A percentile compares a stretch with the other conserved stretches of the same genome.
Conservation (phyloP, 2,797 vertebrate genomes). For the Trachops cirrhosus region DNA sequence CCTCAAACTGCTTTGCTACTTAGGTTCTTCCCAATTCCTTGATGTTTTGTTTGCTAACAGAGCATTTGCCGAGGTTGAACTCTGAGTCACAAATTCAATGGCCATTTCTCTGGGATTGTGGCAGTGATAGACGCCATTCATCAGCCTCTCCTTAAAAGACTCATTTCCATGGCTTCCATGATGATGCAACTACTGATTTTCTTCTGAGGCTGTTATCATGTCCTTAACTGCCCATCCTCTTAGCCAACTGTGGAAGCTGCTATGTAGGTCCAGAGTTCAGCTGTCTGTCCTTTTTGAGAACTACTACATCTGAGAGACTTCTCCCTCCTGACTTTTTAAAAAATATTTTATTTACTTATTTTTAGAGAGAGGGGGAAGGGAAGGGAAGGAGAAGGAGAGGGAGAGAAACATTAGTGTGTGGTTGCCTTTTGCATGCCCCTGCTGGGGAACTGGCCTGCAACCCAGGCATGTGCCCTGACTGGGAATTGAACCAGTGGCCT, state of each 20-base stretch:
- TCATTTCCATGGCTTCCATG: background rate
- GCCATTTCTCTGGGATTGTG: background rate
- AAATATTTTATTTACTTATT: no score
- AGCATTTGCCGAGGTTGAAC: background rate
- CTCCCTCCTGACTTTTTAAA: no score
- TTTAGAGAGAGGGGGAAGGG: no score
- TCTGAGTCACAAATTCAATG: background rate
- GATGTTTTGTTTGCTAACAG: background rate
- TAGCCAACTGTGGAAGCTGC: background rate
- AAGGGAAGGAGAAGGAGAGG: no score
- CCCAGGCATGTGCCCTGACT: no score
- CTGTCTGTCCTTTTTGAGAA: background rate
- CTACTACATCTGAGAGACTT: background rate
- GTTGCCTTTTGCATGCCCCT: no score
- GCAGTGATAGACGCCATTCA: background rate
- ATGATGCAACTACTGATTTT: background rate
- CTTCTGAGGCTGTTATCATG: background rate
- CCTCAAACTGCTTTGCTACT: background rate
- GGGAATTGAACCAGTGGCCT: no score
- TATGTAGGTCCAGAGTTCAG: background rate
- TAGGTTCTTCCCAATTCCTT: background rate
- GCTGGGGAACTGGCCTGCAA: no score
- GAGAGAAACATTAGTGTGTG: no score
- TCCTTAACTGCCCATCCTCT: background rate
- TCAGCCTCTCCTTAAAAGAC: background rate